A percentile compares a stretch with the other conserved stretches of the same genome.
phyloP scores from a whole-genome alignment of 2,888 invertebrate species.

The Pristionchus entomophagus region DNA sequence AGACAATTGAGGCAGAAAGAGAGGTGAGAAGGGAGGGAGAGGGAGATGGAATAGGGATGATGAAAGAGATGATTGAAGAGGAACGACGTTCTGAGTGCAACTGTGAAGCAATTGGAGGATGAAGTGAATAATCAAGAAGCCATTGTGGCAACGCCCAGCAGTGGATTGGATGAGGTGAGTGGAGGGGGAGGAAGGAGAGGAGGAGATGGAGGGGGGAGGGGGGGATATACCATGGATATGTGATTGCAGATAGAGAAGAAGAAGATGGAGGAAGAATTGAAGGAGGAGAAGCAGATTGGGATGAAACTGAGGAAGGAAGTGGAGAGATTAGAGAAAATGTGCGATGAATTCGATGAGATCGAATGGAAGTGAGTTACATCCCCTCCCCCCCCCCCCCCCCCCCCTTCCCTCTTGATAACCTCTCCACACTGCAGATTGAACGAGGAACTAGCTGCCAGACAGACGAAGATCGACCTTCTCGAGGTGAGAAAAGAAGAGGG shows the following conservation, averaged over 20 bases:
- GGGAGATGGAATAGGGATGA: background rate
- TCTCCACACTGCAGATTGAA: background rate
- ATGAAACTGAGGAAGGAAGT: background rate
- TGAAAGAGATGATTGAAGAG: background rate
- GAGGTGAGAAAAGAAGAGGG: constrained; percentile 4
- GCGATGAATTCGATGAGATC: constrained; percentile 8
- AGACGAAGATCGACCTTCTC: background rate
- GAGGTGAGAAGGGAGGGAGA: background rate
- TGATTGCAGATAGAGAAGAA: background rate
- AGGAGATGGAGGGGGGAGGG: background rate
- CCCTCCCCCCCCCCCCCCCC: too few species aligned
- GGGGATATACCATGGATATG: too few species aligned
- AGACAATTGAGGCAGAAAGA: background rate
- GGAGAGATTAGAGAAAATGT: background rate
- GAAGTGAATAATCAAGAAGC: background rate
- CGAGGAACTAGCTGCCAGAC: background rate
- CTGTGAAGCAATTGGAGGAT: background rate
- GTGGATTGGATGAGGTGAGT: background rate
- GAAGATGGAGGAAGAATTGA: background rate
- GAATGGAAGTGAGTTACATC: background rate
- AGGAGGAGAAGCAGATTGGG: background rate
- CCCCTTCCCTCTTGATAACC: too few species aligned
- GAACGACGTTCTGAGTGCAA: background rate
- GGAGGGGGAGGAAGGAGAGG: background rate
- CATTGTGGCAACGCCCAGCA: background rate